Conservation (phyloP, 1,140 invertebrate genomes). For the Caerostris darwini region DNA sequence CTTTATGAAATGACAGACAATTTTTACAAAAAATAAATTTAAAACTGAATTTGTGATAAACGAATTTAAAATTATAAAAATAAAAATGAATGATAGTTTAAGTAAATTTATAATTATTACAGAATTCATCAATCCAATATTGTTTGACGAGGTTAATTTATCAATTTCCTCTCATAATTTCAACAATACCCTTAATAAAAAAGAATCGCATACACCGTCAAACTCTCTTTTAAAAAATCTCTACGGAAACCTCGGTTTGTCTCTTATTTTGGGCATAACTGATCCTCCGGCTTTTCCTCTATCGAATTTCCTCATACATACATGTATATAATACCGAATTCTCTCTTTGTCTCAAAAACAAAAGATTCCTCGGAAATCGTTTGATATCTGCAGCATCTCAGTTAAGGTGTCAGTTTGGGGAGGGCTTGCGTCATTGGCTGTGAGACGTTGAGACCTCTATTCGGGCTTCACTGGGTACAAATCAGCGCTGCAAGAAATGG, state of each 20-base stretch:
- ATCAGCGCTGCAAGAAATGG: constrained; percentile 57
- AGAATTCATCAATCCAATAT: no score
- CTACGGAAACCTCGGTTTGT: not conserved
- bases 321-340: constrained; percentile 56
- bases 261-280: not conserved
- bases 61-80: no score
- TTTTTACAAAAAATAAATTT: no score
- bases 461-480: constrained; percentile 59
- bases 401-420: constrained; percentile 70
- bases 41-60: no score
- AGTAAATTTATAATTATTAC: no score
- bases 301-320: constrained; percentile 52
- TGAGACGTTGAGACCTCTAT: constrained; percentile 73
- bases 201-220: not conserved
- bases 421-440: constrained; percentile 57
- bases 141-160: no score
- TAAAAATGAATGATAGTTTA: no score
- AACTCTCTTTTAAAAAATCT: not conserved
- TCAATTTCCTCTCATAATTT: no score
- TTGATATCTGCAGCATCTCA: constrained; percentile 68
- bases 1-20: no score
- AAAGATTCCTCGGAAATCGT: constrained; percentile 4
- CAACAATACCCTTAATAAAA: not conserved
- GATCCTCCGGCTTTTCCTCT: not conserved
- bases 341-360: not conserved